phyloP scores from a whole-genome alignment of 2,888 invertebrate species.

The Tigriopus californicus region DNA sequence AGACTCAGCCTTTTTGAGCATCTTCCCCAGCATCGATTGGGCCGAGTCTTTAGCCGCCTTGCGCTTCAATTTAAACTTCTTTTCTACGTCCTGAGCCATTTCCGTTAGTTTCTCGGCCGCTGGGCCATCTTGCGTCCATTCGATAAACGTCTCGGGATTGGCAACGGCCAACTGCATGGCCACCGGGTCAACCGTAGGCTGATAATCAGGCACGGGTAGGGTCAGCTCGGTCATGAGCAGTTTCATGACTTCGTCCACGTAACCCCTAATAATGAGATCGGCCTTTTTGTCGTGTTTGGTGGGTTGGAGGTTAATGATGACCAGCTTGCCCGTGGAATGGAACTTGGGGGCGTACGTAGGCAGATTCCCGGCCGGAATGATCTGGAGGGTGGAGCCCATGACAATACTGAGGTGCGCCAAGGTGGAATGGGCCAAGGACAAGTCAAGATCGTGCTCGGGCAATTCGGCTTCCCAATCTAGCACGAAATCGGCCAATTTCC shows the following conservation, averaged over 20 bases:
- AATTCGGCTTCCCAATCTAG: constrained; percentile 93
- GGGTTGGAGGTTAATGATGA: constrained; percentile 89
- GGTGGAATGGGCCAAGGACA: constrained; percentile 60
- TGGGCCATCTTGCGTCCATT: constrained; percentile 2
- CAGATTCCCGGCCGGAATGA: constrained; percentile 84
- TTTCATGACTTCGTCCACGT: constrained; percentile 62
- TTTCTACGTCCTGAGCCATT: not conserved
- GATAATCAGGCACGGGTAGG: constrained; percentile 52
- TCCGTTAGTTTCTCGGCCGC: not conserved
- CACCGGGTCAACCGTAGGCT: constrained; percentile 40
- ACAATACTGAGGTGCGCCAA: constrained; percentile 49
- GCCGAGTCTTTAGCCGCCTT: not conserved
- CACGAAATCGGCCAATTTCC: constrained; percentile 67
- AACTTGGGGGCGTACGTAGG: constrained; percentile 66
- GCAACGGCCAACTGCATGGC: too few relatives aligned
- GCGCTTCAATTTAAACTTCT: not conserved
- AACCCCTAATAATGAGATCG: constrained; percentile 65
- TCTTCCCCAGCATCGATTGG: not conserved
- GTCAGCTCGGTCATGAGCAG: constrained; percentile 52
- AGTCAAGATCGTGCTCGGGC: constrained; percentile 61
- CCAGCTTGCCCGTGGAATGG: constrained; percentile 52
- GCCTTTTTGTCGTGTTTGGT: constrained; percentile 94
- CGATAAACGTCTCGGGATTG: not conserved
- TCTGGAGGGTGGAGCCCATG: constrained; percentile 92
- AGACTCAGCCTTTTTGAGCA: not conserved